Base-by-base conservation (phyloP, 2,888 invertebrate genomes). In the Deilephila elpenor region DNA sequence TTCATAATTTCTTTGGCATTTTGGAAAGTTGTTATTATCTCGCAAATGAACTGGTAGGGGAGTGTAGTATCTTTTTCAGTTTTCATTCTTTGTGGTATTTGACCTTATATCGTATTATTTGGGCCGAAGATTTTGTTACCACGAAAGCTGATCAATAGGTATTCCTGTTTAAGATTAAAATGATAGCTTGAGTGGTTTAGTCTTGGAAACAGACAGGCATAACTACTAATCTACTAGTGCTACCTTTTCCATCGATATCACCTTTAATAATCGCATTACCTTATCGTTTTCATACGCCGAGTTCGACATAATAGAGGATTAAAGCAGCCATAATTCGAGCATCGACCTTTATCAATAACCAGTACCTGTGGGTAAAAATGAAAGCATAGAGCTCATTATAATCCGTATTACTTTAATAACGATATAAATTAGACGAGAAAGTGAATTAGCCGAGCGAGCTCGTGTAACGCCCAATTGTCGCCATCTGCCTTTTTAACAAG, bases 391-490 rank as follows among this genome's bases (percentile, higher is more conserved):
- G 76, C 78, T 80, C 80, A 82, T 83, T 85, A 82, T 85, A 86
- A 87, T 87, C 84, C 83, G 84, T 85, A 86, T 86, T 81, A 82
- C 83, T 84, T 82, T 84, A 82, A 83, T 89, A 88, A 88, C 84
- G 80, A 81, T 85, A 88, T 91, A 90, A 92, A 92, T 92, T 90
- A 89, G 82, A 84, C 81, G 84, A 86, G 87, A 88, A 89, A 89
- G 86, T 88, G 86, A 88, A 91, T 92, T 90, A 91, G 85, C 84
- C 79, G 78, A 83, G 82, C 84, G 83, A 83, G 80, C 85, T 84
- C 86, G 86, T 86, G 83, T 87, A 88, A 86, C 83, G 84, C 81
- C 78, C 86, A 85, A 89, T 89, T 87, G 88, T 85, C 86, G 85
- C 87, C 91, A 91, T 89, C 90, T 91, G 90, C 88, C 82, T 87